phyloP scores from a whole-genome alignment of 2,113 vertebrate species.

The Sialia sialis region DNA sequence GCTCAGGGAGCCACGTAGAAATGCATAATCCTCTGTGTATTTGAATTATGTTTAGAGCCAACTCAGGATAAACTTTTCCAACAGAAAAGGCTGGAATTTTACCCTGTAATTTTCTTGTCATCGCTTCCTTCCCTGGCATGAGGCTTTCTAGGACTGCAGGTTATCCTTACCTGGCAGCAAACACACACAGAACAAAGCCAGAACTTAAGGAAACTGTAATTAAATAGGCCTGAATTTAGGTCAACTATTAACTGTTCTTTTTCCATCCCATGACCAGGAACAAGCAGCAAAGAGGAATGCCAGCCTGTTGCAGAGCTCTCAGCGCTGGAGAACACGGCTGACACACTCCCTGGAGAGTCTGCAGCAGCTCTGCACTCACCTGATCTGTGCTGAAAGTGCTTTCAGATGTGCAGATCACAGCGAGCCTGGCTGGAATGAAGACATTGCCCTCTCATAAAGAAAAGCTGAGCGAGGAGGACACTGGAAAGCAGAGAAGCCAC shows the following conservation, averaged over 20 bases:
- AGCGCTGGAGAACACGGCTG: accelerated
- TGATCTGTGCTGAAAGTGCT: not conserved
- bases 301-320: not conserved
- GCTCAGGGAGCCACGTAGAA: not conserved
- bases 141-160: not conserved
- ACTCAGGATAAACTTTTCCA: not conserved
- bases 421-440: accelerated
- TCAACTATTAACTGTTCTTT: not conserved
- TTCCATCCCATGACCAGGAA: not conserved
- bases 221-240: not conserved
- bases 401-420: not conserved
- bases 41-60: not conserved
- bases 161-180: not conserved
- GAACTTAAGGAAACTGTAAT: not conserved
- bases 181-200: not conserved
- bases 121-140: not conserved
- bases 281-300: not conserved
- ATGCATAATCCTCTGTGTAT: not conserved
- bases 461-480: not conserved
- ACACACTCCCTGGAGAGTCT: not conserved
- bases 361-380: not conserved
- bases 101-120: not conserved
- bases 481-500: not conserved
- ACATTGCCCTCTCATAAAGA: accelerated
- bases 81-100: not conserved